Evolutionary conservation across 2,797 vertebrate genomes (phyloP).

Genomic region (Selene dorsalis): DNA sequence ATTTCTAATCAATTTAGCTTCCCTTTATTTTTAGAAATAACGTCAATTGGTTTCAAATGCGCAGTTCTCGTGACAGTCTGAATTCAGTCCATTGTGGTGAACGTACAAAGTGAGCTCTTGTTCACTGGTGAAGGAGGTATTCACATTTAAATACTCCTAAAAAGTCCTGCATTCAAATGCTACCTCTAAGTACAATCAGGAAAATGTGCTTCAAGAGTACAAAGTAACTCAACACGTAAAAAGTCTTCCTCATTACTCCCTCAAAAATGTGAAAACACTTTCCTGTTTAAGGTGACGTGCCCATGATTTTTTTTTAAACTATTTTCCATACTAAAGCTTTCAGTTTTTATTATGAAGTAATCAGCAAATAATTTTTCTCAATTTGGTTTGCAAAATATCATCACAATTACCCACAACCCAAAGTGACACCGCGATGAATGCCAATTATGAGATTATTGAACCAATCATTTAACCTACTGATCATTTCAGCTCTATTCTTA

Average conservation of each 20-base stretch:
- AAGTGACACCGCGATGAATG: background rate
- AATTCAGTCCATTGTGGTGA: background rate
- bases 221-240: background rate
- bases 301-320: background rate
- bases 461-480: background rate
- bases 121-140: background rate
- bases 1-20: constrained; percentile 42
- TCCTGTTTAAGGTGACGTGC: background rate
- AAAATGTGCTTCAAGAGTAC: background rate
- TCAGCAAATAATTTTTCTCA: background rate
- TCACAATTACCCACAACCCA: background rate
- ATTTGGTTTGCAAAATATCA: background rate
- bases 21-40: constrained; percentile 46
- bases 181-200: background rate
- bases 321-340: background rate
- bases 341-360: background rate
- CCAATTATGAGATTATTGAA: background rate
- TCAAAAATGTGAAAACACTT: too few species aligned
- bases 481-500: background rate
- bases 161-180: background rate
- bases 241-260: background rate
- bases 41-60: constrained; percentile 34
- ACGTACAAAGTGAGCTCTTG: background rate
- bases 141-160: background rate
- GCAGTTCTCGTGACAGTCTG: constrained; percentile 46